These are phyloP conservation scores for Pinctada fucata DNA, from an alignment of 2,888 invertebrate genomes.

Conservation along the genomic window DNA sequence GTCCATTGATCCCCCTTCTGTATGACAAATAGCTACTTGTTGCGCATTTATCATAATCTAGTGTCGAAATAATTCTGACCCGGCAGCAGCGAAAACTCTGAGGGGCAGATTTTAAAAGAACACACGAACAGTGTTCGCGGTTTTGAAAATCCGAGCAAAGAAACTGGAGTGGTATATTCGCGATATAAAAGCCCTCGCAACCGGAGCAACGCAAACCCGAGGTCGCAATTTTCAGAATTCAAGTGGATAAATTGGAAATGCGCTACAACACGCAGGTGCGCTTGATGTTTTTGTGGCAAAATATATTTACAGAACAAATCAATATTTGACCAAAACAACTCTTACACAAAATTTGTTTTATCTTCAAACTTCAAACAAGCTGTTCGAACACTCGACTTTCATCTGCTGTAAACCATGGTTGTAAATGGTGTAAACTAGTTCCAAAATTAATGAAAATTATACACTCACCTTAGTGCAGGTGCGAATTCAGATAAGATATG, in stretches of 20 bases:
- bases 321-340: slow-evolving; percentile 22
- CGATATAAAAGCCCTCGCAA: not conserved
- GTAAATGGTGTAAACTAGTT: not conserved
- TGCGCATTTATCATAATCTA: slow-evolving; percentile 36
- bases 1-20: slow-evolving; percentile 17
- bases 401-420: not conserved
- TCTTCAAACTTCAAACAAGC: slow-evolving; percentile 10
- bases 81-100: slow-evolving; percentile 3
- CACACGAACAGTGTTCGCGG: not conserved
- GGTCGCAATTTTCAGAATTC: slow-evolving; percentile 23
- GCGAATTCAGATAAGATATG: not conserved
- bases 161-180: too few relatives aligned
- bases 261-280: slow-evolving; percentile 24
- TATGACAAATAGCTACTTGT: slow-evolving; percentile 39
- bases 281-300: slow-evolving; percentile 9
- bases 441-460: not conserved
- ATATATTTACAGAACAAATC: slow-evolving; percentile 8
- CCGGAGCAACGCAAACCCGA: slow-evolving; percentile 13
- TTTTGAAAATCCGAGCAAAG: too few relatives aligned
- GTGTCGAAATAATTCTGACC: slow-evolving; percentile 35
- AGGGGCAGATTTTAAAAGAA: not conserved
- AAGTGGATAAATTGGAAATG: slow-evolving; percentile 20
- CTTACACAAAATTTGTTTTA: slow-evolving; percentile 25
- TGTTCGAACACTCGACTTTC: not conserved
- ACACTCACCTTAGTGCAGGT: not conserved